Conservation (phyloP, 2,113 vertebrate genomes). For the human (Homo sapiens) region DNA sequence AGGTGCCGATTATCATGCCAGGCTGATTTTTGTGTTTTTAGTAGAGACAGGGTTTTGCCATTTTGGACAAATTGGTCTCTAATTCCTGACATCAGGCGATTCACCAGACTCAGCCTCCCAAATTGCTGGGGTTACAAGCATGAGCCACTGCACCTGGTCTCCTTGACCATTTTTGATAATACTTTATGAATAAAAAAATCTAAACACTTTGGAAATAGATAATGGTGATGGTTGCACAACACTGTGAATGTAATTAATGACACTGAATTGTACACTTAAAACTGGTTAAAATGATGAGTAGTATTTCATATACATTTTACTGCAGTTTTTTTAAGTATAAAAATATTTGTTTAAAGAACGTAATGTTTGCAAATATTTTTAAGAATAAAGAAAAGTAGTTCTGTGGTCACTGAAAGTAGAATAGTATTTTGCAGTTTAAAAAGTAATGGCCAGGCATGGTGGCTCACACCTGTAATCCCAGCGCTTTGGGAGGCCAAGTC, state of each 20-base stretch:
- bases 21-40: too few relatives aligned
- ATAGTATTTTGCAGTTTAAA: slow-evolving; percentile 8
- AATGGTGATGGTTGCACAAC: background rate
- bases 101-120: too few relatives aligned
- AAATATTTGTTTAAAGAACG: background rate
- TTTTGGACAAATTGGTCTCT: too few relatives aligned
- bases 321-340: background rate
- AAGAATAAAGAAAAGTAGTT: background rate
- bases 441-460: background rate
- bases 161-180: background rate
- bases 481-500: too few relatives aligned
- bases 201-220: background rate
- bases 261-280: background rate
- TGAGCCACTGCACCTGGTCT: too few relatives aligned
- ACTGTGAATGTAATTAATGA: background rate
- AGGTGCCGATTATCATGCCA: too few relatives aligned
- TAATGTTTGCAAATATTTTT: background rate
- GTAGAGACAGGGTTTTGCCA: too few relatives aligned
- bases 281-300: background rate
- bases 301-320: background rate
- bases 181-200: background rate
- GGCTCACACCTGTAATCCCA: too few relatives aligned
- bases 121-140: too few relatives aligned
- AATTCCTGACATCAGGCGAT: too few relatives aligned
- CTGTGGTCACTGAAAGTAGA: background rate